Conservation (phyloP, 2,797 vertebrate species). For the Peromyscus nudipes region DNA sequence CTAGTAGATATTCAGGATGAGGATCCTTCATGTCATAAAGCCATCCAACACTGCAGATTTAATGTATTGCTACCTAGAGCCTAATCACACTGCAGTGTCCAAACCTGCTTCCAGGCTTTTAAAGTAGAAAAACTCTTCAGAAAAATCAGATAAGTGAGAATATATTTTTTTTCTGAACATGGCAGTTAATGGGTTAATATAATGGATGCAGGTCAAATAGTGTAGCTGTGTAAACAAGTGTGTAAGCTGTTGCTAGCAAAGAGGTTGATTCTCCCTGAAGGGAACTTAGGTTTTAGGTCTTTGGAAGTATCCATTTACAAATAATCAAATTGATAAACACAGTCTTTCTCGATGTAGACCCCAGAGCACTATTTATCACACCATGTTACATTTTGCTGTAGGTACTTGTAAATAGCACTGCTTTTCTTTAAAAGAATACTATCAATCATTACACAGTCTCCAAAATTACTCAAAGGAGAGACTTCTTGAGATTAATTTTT, state of each 20-base stretch:
- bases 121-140: neutral
- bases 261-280: neutral
- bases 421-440: conserved; percentile 53
- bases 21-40: neutral
- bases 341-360: conserved; percentile 13
- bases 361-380: conserved; percentile 30
- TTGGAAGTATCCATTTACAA: conserved; percentile 54
- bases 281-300: conserved; percentile 19
- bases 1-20: neutral
- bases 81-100: neutral
- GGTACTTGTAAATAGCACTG: conserved; percentile 53
- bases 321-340: conserved; percentile 24
- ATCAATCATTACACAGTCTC: conserved; percentile 28
- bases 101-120: neutral
- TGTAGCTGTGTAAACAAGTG: conserved; percentile 4
- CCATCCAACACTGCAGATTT: neutral
- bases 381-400: neutral
- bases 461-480: conserved; percentile 35
- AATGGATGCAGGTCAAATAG: conserved; percentile 15
- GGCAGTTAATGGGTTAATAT: neutral
- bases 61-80: neutral
- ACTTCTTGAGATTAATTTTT: neutral
- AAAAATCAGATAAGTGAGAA: conserved; percentile 19
- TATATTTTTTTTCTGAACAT: conserved; percentile 20
- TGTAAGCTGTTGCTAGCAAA: conserved; percentile 33